Conservation (phyloP, 2,113 vertebrate species). For the Dolichallabes microphthalmus region DNA sequence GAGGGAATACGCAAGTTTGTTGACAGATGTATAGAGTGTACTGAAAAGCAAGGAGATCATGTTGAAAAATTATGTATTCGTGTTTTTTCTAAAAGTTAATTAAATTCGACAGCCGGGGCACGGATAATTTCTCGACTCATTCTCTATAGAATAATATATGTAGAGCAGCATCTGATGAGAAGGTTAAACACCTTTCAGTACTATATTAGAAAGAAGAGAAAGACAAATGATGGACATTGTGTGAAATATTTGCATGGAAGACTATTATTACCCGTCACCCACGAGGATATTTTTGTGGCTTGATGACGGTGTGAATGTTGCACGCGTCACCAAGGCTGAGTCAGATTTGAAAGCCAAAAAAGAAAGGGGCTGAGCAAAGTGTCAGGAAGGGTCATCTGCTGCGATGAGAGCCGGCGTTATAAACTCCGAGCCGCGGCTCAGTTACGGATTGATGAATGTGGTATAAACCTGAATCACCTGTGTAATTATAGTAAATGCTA, state of each 20-base stretch:
- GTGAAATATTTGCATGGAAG: constrained; percentile 24
- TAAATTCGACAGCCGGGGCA: no score
- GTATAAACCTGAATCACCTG: background rate
- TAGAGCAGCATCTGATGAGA: background rate
- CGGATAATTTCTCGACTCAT: no score
- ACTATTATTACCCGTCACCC: constrained; percentile 22
- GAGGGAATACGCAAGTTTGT: no score
- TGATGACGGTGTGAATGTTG: constrained; percentile 1
- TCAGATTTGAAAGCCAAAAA: background rate
- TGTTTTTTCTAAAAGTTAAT: no score
- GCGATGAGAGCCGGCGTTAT: background rate
- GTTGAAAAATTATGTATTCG: no score
- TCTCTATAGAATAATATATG: constrained; percentile 11
- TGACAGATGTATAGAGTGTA: no score
- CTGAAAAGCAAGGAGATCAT: no score
- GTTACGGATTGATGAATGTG: background rate
- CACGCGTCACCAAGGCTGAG: background rate
- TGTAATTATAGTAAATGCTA: constrained; percentile 16
- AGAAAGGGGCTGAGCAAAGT: background rate
- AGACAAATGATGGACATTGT: background rate
- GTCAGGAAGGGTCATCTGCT: background rate
- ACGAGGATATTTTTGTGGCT: constrained; percentile 23
- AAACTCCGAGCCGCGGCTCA: background rate
- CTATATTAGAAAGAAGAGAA: background rate
- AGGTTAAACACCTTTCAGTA: background rate